Evolutionary conservation across 2,888 invertebrate species (phyloP).

Genomic region (Opisthograptis luteolata): DNA sequence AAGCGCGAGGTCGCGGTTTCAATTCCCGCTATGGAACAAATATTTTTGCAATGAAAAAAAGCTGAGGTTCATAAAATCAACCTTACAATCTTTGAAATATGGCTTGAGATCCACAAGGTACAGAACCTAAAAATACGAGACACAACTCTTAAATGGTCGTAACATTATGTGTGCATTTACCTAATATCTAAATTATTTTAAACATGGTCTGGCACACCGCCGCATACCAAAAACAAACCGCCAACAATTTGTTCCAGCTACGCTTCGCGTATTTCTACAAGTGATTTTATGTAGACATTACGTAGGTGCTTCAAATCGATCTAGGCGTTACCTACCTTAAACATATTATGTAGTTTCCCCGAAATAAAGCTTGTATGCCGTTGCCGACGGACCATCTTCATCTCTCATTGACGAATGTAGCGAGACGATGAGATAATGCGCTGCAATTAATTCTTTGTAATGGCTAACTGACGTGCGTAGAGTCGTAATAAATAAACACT

Average conservation of each 20-base stretch:
- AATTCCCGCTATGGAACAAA: too few relatives aligned
- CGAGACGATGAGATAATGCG: conserved; percentile 45
- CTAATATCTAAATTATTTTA: too few relatives aligned
- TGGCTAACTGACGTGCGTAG: conserved; percentile 30
- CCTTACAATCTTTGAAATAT: too few relatives aligned
- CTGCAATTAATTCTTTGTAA: conserved; percentile 43
- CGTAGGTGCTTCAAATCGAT: conserved; percentile 21
- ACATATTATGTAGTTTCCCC: conserved; percentile 38
- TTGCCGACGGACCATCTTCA: conserved; percentile 45
- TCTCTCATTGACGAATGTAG: conserved; percentile 45
- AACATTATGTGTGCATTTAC: too few relatives aligned
- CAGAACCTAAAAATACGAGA: too few relatives aligned
- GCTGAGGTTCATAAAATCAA: too few relatives aligned
- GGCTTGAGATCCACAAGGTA: too few relatives aligned
- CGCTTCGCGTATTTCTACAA: conserved; percentile 16
- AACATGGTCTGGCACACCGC: too few relatives aligned
- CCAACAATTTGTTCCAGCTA: conserved; percentile 17
- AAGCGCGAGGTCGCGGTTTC: too few relatives aligned
- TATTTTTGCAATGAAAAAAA: too few relatives aligned
- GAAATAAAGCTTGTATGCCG: conserved; percentile 48
- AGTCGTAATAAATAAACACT: conserved; percentile 10
- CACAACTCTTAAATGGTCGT: too few relatives aligned
- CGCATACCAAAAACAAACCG: conserved; percentile 8
- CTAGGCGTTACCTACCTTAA: conserved; percentile 18
- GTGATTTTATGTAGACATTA: conserved; percentile 13